A percentile compares a stretch with the other conserved stretches of the same genome.
Conservation (phyloP, 2,113 vertebrate genomes). For the Fulica atra region DNA sequence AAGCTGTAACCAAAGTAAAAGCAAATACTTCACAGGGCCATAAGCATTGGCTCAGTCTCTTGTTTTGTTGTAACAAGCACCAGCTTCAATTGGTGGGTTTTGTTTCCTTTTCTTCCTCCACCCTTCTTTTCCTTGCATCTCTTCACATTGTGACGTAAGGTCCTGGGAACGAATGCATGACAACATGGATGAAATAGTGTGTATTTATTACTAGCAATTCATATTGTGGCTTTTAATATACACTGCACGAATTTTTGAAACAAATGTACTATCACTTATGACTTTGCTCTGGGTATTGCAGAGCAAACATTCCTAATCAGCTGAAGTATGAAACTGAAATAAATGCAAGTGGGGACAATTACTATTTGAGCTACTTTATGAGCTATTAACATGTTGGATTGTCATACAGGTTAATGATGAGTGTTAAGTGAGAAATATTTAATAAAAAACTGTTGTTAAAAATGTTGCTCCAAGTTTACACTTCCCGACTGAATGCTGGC, state of each 20-base stretch:
- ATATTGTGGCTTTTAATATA: not conserved
- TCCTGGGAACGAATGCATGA: not conserved
- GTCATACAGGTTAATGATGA: not conserved
- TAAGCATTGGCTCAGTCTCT: not conserved
- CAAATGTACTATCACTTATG: not conserved
- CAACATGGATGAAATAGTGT: not conserved
- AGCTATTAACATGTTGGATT: not conserved
- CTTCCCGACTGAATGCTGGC: not conserved
- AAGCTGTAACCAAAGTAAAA: not conserved
- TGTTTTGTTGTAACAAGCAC: slow-evolving; percentile 16
- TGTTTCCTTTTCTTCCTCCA: not conserved
- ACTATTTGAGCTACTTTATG: not conserved
- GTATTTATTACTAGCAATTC: not conserved
- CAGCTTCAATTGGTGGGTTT: not conserved
- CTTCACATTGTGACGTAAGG: not conserved
- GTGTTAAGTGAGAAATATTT: not conserved
- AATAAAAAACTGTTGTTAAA: not conserved
- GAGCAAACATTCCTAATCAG: not conserved
- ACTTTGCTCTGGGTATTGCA: not conserved
- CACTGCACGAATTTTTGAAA: not conserved
- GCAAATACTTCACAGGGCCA: not conserved
- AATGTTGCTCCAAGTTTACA: not conserved
- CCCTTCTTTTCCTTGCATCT: not conserved
- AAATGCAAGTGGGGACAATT: not conserved
- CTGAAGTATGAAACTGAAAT: not conserved